Percentiles rank a stretch among this genome's conserved stretches.
Conservation (phyloP, 2,888 invertebrate species). For the Drosophila mettleri region DNA sequence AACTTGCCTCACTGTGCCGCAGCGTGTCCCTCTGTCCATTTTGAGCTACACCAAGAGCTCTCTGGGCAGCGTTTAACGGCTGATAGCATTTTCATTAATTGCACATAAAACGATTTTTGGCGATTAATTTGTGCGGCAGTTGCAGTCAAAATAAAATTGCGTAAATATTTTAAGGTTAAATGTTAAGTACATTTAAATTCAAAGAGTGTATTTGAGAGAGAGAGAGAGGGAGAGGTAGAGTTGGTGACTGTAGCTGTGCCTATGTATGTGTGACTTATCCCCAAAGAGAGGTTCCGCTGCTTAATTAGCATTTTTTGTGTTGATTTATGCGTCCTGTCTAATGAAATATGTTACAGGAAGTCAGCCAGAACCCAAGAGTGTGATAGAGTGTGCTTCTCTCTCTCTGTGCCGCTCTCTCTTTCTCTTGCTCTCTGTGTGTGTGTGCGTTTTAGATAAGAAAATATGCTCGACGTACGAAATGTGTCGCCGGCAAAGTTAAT, state of each 20-base stretch:
- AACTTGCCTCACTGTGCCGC: constrained; percentile 17
- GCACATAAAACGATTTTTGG: constrained; percentile 58
- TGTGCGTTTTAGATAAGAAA: constrained; percentile 66
- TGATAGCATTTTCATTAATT: constrained; percentile 63
- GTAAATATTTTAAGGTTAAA: constrained; percentile 30
- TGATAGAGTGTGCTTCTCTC: constrained; percentile 2
- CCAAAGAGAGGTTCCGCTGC: constrained; percentile 18
- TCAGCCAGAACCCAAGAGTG: constrained; percentile 20
- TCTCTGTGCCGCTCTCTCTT: too few relatives aligned
- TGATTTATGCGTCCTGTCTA: constrained; percentile 62
- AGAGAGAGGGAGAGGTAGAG: too few relatives aligned
- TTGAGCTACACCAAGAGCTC: neutral
- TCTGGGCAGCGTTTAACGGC: constrained; percentile 21
- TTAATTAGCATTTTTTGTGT: constrained; percentile 71
- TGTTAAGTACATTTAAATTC: constrained; percentile 26
- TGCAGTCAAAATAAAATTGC: constrained; percentile 53
- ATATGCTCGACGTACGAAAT: constrained; percentile 65
- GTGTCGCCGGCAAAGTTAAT: constrained; percentile 70
- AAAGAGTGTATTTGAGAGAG: neutral
- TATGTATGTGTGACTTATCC: neutral
- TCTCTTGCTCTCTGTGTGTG: too few relatives aligned
- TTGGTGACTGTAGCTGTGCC: too few relatives aligned
- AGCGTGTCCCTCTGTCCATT: neutral
- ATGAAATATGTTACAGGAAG: constrained; percentile 65
- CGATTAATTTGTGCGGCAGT: constrained; percentile 56